These are phyloP conservation scores for Penaeus indicus DNA, from an alignment of 1,140 invertebrate species.

Conservation along the genomic window DNA sequence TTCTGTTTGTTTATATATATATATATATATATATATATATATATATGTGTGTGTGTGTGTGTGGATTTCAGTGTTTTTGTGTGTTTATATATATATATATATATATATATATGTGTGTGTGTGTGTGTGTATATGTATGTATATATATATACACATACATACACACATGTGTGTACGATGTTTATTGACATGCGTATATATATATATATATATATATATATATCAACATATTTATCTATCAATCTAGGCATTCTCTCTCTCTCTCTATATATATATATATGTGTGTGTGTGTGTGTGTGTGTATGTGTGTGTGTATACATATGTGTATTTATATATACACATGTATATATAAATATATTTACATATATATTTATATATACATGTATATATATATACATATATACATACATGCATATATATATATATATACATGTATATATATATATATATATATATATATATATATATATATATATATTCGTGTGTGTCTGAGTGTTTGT, in stretches of 20 bases:
- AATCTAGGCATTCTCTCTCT: too few species aligned
- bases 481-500: too few species aligned
- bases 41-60: constrained; percentile 13
- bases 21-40: constrained; percentile 14
- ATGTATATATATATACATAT: constrained; percentile 14
- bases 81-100: constrained; percentile 14
- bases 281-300: constrained; percentile 14
- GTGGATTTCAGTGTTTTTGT: too few species aligned
- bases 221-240: neutral
- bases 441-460: constrained; percentile 14
- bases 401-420: constrained; percentile 14
- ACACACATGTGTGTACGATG: too few species aligned
- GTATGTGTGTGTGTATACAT: neutral
- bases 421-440: constrained; percentile 2
- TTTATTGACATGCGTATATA: too few species aligned
- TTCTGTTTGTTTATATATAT: too few species aligned
- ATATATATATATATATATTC: too few species aligned
- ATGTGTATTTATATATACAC: neutral
- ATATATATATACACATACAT: neutral
- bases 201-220: too few species aligned
- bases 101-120: constrained; percentile 13
- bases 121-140: neutral
- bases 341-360: too few species aligned
- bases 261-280: neutral
- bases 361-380: too few species aligned